Evolutionary conservation across 2,113 vertebrate genomes (phyloP).

Genomic region (Gorsachius goisagi): DNA sequence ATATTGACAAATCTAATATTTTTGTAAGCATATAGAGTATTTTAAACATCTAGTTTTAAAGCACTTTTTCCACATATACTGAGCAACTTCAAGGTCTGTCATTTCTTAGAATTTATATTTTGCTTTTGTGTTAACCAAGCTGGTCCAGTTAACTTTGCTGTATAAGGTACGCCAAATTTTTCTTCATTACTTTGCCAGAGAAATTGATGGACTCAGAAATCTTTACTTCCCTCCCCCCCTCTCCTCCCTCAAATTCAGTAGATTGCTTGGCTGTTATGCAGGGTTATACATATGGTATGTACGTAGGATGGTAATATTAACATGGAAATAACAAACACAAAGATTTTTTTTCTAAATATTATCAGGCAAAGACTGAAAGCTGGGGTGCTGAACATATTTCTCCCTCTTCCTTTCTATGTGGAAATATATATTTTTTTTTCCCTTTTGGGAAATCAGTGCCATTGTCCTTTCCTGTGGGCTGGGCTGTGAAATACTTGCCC

Average conservation of each 20-base stretch:
- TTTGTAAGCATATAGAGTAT: background rate
- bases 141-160: background rate
- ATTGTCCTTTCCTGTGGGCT: background rate
- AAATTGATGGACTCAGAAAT: background rate
- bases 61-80: background rate
- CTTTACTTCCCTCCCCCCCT: background rate
- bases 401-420: background rate
- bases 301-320: background rate
- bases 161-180: background rate
- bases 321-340: background rate
- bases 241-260: background rate
- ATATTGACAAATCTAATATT: background rate
- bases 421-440: background rate
- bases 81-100: background rate
- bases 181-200: background rate
- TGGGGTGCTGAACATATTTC: background rate
- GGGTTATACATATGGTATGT: background rate
- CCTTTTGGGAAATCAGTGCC: background rate
- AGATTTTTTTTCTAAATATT: background rate
- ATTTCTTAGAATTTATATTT: background rate
- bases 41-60: background rate
- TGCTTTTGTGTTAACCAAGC: background rate
- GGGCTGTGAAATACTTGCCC: background rate
- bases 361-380: background rate
- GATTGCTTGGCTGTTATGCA: background rate